A percentile compares a stretch with the other conserved stretches of the same genome.
Evolutionary conservation across 1,140 invertebrate genomes (phyloP).

Genomic region (Saccostrea echinata): DNA sequence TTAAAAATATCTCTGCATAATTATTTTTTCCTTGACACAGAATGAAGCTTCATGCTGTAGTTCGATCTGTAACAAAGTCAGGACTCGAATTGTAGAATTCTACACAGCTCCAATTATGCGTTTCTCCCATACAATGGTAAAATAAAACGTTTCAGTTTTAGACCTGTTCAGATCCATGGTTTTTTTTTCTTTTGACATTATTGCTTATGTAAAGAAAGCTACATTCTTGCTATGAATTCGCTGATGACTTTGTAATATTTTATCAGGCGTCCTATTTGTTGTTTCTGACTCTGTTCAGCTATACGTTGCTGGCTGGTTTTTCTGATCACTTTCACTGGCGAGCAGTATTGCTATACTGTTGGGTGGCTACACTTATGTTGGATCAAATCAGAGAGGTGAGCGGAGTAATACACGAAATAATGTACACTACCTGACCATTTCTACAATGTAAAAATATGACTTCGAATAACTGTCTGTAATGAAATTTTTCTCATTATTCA

Average conservation of each 20-base stretch:
- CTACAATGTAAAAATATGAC: too few relatives aligned
- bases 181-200: not conserved
- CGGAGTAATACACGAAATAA: not conserved
- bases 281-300: slow-evolving; percentile 23
- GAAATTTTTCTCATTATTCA: not conserved
- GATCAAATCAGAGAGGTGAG: slow-evolving; percentile 27
- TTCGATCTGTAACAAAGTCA: not conserved
- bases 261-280: slow-evolving; percentile 7
- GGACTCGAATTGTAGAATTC: not conserved
- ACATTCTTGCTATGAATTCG: not conserved
- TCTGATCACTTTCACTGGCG: not conserved
- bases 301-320: not conserved
- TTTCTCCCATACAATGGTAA: slow-evolving; percentile 33
- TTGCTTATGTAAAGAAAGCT: too few relatives aligned
- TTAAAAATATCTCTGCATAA: not conserved
- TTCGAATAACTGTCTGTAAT: too few relatives aligned
- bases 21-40: not conserved
- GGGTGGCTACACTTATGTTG: not conserved
- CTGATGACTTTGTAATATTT: not conserved
- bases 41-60: not conserved
- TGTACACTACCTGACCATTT: too few relatives aligned
- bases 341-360: not conserved
- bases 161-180: not conserved
- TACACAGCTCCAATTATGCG: slow-evolving; percentile 39
- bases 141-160: not conserved